phyloP scores from a whole-genome alignment of 92 coral and sea anemone genomes.

The Galaxea fascicularis region DNA sequence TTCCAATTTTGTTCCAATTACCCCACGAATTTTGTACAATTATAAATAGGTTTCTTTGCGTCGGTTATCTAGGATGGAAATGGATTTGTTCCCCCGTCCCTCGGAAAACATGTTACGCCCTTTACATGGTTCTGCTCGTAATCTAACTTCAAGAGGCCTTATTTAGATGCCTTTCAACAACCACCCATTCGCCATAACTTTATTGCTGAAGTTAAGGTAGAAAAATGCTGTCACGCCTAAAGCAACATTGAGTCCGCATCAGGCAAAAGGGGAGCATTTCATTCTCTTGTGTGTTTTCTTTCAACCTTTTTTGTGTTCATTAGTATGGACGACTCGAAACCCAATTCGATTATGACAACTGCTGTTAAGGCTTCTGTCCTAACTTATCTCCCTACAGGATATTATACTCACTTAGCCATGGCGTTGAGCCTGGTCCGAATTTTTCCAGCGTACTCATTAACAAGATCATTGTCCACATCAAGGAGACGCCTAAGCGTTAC shows the following conservation, averaged over 20 bases:
- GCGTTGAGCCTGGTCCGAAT: constrained; percentile 45
- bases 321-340: background rate
- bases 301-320: background rate
- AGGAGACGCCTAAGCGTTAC: constrained; percentile 44
- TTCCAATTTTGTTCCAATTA: background rate
- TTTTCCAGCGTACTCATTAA: constrained; percentile 62
- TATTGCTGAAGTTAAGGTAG: too few species aligned
- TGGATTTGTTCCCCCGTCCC: background rate
- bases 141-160: background rate
- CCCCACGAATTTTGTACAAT: background rate
- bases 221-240: too few species aligned
- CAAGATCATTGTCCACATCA: constrained; percentile 48
- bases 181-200: background rate
- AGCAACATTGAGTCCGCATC: background rate
- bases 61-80: background rate
- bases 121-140: too few species aligned
- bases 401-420: constrained; percentile 14
- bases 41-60: background rate
- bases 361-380: background rate
- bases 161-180: background rate
- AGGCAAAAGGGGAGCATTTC: background rate
- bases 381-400: background rate
- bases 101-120: background rate
- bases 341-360: background rate
- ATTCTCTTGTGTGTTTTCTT: background rate